Evolutionary conservation across 2,888 invertebrate genomes (phyloP), one percentile per base, ranked within the genome.

Genomic region (Coenonympha glycerion): DNA sequence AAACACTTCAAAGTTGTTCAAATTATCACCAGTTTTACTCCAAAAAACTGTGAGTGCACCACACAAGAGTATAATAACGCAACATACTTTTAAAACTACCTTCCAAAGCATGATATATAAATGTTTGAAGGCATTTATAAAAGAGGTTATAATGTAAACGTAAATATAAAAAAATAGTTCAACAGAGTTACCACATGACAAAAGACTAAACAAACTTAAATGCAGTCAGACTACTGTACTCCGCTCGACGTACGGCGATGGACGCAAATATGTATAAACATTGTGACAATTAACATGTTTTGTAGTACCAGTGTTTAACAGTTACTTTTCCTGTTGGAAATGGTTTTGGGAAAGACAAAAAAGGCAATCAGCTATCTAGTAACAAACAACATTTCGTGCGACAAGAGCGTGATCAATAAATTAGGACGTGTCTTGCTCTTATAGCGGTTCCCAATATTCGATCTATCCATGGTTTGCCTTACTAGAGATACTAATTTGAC

Each of bases 211-310:
- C 33, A 73, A 69, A 67, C 71, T 59, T 67, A 65, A 66, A 71
- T n/a, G n/a, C n/a, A n/a, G n/a, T n/a, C n/a, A n/a, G n/a, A n/a
- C 67, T 65, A 60, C 55, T 82, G 81, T 82, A 81, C 65, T 60
- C 59, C 63, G 63, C 62, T 66, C 46, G 55, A 65, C 57, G 52
- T 53, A 59, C 59, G 58, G 57, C 64, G 63, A 57, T 58, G 55
- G 60, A 64, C 63, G 67, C 65, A 62, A 67, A 73, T 64, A 58
- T 65, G 69, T 69, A 70, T 69, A 73, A 76, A 80, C 77, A 75
- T 73, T 75, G 69, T 67, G 63, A 64, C 73, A 80, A 81, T 85
- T 85, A 85, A 76, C 85, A 81, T 64, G 62, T 71, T 63, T 62
- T 55, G 67, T 76, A 80, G 73, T 74, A 81, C 76, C 76, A 69